Base-by-base conservation (phyloP, 2,797 vertebrate genomes). In the Staurois parvus region DNA sequence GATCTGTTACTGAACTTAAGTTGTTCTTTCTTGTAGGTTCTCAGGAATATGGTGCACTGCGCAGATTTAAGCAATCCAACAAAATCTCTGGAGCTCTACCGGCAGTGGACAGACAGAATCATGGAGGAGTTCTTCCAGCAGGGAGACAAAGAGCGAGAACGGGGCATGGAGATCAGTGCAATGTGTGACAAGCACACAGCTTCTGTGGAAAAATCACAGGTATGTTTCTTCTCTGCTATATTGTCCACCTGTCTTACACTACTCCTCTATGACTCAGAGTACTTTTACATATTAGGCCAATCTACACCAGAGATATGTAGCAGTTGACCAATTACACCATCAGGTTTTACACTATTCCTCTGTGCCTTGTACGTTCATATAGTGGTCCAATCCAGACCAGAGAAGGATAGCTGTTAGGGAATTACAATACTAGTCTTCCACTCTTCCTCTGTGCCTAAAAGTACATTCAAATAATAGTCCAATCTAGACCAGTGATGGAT, bases 91-190 rank as follows among this genome's bases (percentile, higher is more conserved):
- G 98, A 98, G 87, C 91, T 99, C 82, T 99, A 99, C 92, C 94
- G 96, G 19, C 98, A 99, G 89, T 99, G 98, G 98, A 99, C 98
- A 0, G 96, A 99, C 93, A 94, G 98, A 83, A 99, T 99, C 93
- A 99, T 99, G 98, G 96, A 99, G 1, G 98, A 99, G 90, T 99
- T 99, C 93, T 99, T 99, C 94, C 97, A 99, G 88, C 98, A 99
- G 91, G 98, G 98, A 48, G 98, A 99, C 94, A 93, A 97, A 37
- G 98, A 99, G 88, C 88, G 98, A 72, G 97, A 99, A 87, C 94
- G 97, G 1, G 98, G 98, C 6, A 99, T 99, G 97, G 98, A 99
- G 88, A 98, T 99, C 89, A 99, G 98, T 88, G 97, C 98, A 0
- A 99, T 99, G 98, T 99, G 98, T 29, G 98, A 99, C 93, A 99